Percentiles rank a stretch among this genome's conserved stretches.
phyloP scores from a whole-genome alignment of 2,888 invertebrate genomes.

The Drosophila rubida region DNA sequence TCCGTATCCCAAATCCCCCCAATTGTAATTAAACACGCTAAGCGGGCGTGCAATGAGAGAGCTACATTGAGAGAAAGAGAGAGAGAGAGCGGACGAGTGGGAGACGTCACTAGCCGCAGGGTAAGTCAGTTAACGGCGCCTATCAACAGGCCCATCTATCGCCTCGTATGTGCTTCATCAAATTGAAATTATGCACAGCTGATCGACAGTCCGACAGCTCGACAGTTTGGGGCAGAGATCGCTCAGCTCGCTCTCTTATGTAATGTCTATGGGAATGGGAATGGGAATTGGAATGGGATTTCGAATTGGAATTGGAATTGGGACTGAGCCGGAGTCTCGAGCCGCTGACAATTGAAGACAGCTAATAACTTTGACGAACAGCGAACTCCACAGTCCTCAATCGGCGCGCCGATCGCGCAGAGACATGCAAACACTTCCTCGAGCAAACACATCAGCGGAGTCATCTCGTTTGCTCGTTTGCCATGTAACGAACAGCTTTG shows the following conservation, averaged over 20 bases:
- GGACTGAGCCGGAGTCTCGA: neutral
- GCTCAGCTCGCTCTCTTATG: constrained; percentile 51
- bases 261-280: constrained; percentile 50
- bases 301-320: constrained; percentile 33
- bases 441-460: constrained; percentile 25
- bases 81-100: neutral
- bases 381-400: constrained; percentile 27
- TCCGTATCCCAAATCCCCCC: constrained; percentile 57
- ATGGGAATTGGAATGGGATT: constrained; percentile 17
- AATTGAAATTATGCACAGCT: constrained; percentile 76
- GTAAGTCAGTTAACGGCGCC: constrained; percentile 63
- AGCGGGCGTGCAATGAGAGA: constrained; percentile 45
- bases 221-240: constrained; percentile 43
- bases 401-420: constrained; percentile 12
- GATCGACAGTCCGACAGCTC: constrained; percentile 61
- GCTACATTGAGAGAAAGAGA: neutral
- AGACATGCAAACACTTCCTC: constrained; percentile 68
- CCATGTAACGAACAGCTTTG: constrained; percentile 59
- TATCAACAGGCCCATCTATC: constrained; percentile 68
- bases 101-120: constrained; percentile 52
- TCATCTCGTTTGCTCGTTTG: constrained; percentile 28
- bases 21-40: constrained; percentile 77
- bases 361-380: constrained; percentile 69
- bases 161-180: constrained; percentile 72
- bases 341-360: constrained; percentile 73